Percentiles rank a stretch among this genome's conserved stretches.
These are phyloP conservation scores for Gonatopus flavifemur DNA, from an alignment of 1,140 invertebrate genomes.

Conservation along the genomic window DNA sequence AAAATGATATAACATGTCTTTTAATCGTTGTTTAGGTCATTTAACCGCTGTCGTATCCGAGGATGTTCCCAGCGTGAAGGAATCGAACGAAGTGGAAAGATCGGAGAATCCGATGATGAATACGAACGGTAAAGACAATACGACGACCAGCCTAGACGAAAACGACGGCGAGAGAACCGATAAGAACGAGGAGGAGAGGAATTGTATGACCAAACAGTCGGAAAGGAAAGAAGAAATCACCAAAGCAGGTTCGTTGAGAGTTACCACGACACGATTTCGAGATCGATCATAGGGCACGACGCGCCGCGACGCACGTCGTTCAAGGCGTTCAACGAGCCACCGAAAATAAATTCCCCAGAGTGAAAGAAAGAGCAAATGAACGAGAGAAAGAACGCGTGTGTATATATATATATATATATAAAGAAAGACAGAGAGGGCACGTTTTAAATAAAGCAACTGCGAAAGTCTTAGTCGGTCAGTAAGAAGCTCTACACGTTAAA, in stretches of 20 bases:
- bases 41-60: too few relatives aligned
- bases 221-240: slow-evolving; percentile 20
- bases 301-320: slow-evolving; percentile 20
- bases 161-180: neutral
- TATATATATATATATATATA: too few relatives aligned
- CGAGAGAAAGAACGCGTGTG: too few relatives aligned
- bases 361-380: too few relatives aligned
- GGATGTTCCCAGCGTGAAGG: too few relatives aligned
- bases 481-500: neutral
- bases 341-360: slow-evolving; percentile 47
- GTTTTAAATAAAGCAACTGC: slow-evolving; percentile 48
- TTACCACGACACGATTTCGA: neutral
- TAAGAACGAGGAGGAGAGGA: slow-evolving; percentile 2
- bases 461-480: slow-evolving; percentile 25
- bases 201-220: too few relatives aligned
- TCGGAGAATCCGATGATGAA: slow-evolving; percentile 18
- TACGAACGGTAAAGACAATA: neutral
- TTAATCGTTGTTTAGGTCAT: too few relatives aligned
- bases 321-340: slow-evolving; percentile 36
- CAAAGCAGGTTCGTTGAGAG: slow-evolving; percentile 32
- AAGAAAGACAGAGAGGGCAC: slow-evolving; percentile 44
- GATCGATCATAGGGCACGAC: slow-evolving; percentile 9
- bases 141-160: neutral
- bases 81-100: slow-evolving; percentile 25
- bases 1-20: too few relatives aligned